A percentile compares a stretch with the other conserved stretches of the same genome.
Conservation (phyloP, 1,140 invertebrate genomes). For the Drosophila azteca region DNA sequence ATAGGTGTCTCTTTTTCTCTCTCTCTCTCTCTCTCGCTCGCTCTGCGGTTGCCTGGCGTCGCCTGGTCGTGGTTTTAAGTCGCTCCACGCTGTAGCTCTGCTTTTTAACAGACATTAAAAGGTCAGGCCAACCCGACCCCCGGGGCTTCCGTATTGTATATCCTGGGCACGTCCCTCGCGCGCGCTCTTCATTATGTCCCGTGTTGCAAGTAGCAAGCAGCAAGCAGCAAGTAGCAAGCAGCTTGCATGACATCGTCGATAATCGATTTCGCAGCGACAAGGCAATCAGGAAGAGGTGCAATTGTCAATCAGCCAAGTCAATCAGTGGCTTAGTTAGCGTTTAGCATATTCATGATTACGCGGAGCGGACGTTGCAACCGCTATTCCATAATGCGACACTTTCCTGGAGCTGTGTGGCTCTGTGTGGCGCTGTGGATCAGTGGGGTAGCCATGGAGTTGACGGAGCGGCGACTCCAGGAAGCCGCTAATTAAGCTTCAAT, state of each 20-base stretch:
- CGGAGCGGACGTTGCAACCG: constrained; percentile 64
- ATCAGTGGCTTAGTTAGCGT: constrained; percentile 36
- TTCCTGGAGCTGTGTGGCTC: constrained; percentile 12
- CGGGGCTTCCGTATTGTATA: constrained; percentile 35
- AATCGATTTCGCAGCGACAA: constrained; percentile 56
- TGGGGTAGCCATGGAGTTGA: constrained; percentile 1
- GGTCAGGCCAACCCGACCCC: constrained; percentile 47
- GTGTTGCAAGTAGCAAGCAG: constrained; percentile 37
- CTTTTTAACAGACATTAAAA: constrained; percentile 56
- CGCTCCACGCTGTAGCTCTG: constrained; percentile 44
- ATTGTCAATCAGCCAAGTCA: constrained; percentile 55
- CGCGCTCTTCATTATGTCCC: constrained; percentile 60
- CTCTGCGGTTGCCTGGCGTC: constrained; percentile 39
- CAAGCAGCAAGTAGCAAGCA: constrained; percentile 18
- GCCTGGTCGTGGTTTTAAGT: constrained; percentile 11
- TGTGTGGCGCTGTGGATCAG: constrained; percentile 3
- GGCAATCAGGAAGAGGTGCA: constrained; percentile 74
- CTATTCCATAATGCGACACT: constrained; percentile 68
- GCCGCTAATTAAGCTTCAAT: constrained; percentile 69
- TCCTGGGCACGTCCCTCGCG: constrained; percentile 36
- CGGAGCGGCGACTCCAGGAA: constrained; percentile 57
- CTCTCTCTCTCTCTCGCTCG: constrained; percentile 26
- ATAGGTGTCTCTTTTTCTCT: constrained; percentile 38
- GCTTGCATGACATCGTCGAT: constrained; percentile 52
- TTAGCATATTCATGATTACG: constrained; percentile 69